These are phyloP conservation scores for Coptodon bakossiorum DNA, from an alignment of 2,113 vertebrate genomes.

Conservation along the genomic window DNA sequence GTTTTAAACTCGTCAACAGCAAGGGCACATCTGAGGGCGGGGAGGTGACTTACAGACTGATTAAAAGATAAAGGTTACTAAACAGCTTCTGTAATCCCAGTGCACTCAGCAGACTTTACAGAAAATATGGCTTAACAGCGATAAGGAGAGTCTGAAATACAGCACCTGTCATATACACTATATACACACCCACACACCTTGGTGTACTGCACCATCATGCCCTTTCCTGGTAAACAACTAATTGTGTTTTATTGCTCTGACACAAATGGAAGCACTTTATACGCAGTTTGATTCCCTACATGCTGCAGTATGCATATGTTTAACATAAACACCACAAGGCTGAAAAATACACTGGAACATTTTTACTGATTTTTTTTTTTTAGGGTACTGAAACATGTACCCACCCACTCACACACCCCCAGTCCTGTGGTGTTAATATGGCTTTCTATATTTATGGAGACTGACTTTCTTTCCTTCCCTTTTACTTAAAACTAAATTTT, in stretches of 20 bases:
- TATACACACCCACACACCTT: not conserved
- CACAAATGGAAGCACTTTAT: not conserved
- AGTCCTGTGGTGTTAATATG: not conserved
- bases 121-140: not conserved
- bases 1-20: slow-evolving; percentile 29
- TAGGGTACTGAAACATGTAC: not conserved
- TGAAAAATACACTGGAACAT: not conserved
- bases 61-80: slow-evolving; percentile 4
- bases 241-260: not conserved
- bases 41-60: not conserved
- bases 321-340: not conserved
- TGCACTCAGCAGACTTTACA: not conserved
- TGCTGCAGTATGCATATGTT: not conserved
- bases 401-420: not conserved
- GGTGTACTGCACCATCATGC: not conserved
- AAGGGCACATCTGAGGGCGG: not conserved
- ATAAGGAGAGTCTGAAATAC: not conserved
- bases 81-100: not conserved
- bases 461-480: not conserved
- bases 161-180: not conserved
- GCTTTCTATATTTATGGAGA: not conserved
- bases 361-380: not conserved
- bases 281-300: not conserved
- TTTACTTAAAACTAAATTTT: not conserved
- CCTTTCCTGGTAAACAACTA: slow-evolving; percentile 1